These are phyloP conservation scores for Scaptomyza pallida DNA, from an alignment of 1,140 invertebrate genomes.

Conservation along the genomic window DNA sequence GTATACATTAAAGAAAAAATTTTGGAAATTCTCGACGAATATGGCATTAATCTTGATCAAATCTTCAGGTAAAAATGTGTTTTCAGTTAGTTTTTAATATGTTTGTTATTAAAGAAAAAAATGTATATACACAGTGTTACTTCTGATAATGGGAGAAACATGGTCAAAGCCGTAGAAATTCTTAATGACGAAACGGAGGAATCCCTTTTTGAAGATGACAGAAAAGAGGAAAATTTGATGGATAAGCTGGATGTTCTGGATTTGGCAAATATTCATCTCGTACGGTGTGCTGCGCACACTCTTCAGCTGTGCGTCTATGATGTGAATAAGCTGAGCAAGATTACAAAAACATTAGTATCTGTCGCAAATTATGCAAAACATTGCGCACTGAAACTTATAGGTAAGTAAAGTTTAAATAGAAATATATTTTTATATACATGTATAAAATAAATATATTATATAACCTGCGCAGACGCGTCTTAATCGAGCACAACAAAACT, in stretches of 20 bases:
- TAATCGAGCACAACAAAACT: constrained; percentile 20
- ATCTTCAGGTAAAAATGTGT: constrained; percentile 35
- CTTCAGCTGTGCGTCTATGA: constrained; percentile 27
- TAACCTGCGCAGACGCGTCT: constrained; percentile 13
- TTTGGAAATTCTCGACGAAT: constrained; percentile 17
- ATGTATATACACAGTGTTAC: constrained; percentile 18
- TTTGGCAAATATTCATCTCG: constrained; percentile 24
- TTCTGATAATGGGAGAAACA: constrained; percentile 31
- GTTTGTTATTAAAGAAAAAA: constrained; percentile 14
- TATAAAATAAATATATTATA: too few species aligned
- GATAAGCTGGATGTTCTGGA: constrained; percentile 8
- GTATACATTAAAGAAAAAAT: too few species aligned
- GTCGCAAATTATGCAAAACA: constrained; percentile 14
- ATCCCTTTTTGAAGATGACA: constrained; percentile 19
- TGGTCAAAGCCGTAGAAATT: constrained; percentile 27
- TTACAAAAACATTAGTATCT: constrained; percentile 14
- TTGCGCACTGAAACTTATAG: too few species aligned
- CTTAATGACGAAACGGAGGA: constrained; percentile 21
- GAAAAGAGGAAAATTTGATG: constrained; percentile 25
- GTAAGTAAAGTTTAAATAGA: too few species aligned
- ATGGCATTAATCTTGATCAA: constrained; percentile 26
- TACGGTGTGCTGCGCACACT: constrained; percentile 23
- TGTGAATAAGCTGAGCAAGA: constrained; percentile 16
- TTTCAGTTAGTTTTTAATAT: constrained; percentile 12
- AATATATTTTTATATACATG: too few species aligned